phyloP scores from a whole-genome alignment of 2,797 vertebrate genomes.

The Pelodytes ibericus region DNA sequence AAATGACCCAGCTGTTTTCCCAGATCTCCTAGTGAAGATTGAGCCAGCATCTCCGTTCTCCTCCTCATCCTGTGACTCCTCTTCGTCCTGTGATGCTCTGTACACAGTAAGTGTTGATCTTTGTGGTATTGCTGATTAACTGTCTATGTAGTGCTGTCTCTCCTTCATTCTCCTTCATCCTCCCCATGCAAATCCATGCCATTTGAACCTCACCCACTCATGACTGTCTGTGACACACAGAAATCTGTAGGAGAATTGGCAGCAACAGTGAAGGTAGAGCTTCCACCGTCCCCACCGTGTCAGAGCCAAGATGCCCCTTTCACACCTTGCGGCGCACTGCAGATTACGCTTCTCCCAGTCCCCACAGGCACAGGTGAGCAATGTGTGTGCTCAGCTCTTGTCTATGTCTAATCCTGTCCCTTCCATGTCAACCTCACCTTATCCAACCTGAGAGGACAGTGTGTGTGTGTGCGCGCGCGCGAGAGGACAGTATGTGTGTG shows the following conservation, averaged over 20 bases:
- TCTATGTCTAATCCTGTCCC: no score
- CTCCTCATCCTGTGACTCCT: conserved; percentile 59
- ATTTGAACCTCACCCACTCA: no score
- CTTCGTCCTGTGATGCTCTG: conserved; percentile 58
- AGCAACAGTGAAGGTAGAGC: conserved; percentile 40
- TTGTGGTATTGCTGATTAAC: not conserved
- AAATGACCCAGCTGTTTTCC: no score
- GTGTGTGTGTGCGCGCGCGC: no score
- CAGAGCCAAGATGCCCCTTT: conserved; percentile 3
- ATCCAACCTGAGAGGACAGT: no score
- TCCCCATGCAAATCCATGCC: no score
- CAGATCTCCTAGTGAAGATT: conserved; percentile 63
- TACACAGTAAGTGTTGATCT: conserved; percentile 51
- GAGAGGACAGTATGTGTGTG: no score
- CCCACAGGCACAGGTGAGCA: conserved; percentile 25
- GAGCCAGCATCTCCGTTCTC: conserved; percentile 64
- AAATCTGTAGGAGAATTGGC: conserved; percentile 1
- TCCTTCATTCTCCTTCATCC: not conserved
- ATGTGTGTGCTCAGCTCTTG: no score
- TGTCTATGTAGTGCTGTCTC: not conserved
- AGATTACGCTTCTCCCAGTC: conserved; percentile 44
- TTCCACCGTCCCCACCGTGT: conserved; percentile 27
- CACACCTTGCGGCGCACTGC: conserved; percentile 18
- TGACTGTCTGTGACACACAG: conserved; percentile 5
- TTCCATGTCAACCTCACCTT: no score